Evolutionary conservation across 2,113 vertebrate species (phyloP).

Genomic region (Nothoprocta perdicaria): DNA sequence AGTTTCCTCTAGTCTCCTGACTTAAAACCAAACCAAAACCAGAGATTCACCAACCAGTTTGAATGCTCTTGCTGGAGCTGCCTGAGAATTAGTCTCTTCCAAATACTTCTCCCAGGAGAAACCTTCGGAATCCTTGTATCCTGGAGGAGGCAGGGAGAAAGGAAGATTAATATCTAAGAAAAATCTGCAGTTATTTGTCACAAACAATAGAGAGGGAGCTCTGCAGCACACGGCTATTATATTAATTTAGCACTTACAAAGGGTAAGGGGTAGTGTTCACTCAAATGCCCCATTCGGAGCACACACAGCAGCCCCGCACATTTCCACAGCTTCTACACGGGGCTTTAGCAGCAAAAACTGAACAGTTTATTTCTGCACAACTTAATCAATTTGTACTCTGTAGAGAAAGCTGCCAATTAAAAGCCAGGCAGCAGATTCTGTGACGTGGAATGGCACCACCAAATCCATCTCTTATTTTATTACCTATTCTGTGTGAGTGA

Average conservation of each 20-base stretch:
- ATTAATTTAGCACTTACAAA: neutral
- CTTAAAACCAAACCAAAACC: neutral
- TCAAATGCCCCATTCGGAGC: neutral
- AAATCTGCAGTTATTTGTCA: fast-evolving
- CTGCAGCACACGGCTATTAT: neutral
- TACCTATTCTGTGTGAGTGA: neutral
- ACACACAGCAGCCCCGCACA: neutral
- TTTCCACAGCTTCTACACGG: neutral
- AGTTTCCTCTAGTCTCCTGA: neutral
- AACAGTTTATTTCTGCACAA: neutral
- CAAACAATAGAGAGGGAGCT: neutral
- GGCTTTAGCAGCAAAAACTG: neutral
- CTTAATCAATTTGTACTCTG: neutral
- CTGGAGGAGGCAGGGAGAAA: conserved; percentile 42
- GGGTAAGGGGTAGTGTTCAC: neutral
- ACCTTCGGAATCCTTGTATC: conserved; percentile 83
- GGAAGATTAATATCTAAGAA: neutral
- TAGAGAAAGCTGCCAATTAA: neutral
- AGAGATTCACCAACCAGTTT: conserved; percentile 82
- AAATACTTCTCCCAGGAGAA: conserved; percentile 92
- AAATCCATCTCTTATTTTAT: neutral
- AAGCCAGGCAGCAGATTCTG: neutral
- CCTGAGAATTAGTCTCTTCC: conserved; percentile 88
- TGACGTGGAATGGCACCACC: neutral
- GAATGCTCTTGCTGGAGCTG: conserved; percentile 89